These are phyloP conservation scores for Yponomeuta evonymella DNA, from an alignment of 2,888 invertebrate species.

Conservation along the genomic window DNA sequence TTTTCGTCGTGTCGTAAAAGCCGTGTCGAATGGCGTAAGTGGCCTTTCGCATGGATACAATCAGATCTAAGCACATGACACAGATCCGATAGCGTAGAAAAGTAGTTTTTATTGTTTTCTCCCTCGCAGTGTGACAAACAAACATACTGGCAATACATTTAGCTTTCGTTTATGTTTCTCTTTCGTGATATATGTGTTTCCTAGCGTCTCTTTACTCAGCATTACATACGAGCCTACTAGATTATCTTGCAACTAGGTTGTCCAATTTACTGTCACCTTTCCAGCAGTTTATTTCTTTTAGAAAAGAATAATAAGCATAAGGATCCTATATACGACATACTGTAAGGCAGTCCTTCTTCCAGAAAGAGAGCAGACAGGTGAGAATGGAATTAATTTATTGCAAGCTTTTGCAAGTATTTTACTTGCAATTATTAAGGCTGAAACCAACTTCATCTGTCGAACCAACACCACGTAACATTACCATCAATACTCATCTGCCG, in stretches of 20 bases:
- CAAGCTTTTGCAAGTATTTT: too few species aligned
- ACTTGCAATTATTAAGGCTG: too few species aligned
- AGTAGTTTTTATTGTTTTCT: background rate
- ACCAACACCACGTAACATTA: background rate
- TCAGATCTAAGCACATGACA: conserved; percentile 1
- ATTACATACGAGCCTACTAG: background rate
- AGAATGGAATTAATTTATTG: too few species aligned
- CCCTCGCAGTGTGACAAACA: background rate
- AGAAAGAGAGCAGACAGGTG: too few species aligned
- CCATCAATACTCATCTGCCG: background rate
- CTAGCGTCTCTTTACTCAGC: background rate
- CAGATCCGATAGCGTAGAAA: background rate
- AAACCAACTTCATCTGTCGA: too few species aligned
- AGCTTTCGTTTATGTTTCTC: background rate
- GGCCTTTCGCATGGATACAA: background rate
- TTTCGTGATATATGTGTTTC: background rate
- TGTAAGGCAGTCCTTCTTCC: too few species aligned
- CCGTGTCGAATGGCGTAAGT: background rate
- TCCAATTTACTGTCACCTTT: background rate
- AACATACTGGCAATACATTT: background rate
- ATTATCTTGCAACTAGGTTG: background rate
- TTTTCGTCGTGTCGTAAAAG: too few species aligned
- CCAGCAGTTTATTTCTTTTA: too few species aligned
- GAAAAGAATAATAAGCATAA: too few species aligned
- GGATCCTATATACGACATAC: too few species aligned